Evolutionary conservation across 2,888 invertebrate species (phyloP).

Genomic region (Eristalis arbustorum): DNA sequence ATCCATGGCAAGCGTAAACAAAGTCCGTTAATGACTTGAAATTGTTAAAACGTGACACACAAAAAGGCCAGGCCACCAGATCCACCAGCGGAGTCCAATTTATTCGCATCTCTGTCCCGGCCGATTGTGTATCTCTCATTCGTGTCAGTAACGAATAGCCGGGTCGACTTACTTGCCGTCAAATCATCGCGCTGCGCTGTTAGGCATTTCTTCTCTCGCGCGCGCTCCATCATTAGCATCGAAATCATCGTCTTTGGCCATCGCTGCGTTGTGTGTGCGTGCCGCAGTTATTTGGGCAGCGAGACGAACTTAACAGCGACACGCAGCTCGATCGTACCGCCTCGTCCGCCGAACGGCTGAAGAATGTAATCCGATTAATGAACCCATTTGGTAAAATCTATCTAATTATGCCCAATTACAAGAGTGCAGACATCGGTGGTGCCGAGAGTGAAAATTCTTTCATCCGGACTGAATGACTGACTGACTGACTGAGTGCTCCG

Average conservation of each 20-base stretch:
- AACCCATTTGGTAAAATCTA: constrained; percentile 48
- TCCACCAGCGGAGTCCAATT: constrained; percentile 1
- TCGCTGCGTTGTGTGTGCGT: not conserved
- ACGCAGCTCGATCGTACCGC: not conserved
- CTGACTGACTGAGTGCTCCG: not conserved
- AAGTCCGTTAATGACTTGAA: constrained; percentile 45
- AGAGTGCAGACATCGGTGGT: constrained; percentile 31
- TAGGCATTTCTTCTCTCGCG: not conserved
- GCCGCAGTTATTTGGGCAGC: not conserved
- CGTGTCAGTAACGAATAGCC: not conserved
- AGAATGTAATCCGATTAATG: constrained; percentile 46
- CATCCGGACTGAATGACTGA: not conserved
- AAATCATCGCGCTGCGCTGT: not conserved
- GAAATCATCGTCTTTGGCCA: constrained; percentile 30
- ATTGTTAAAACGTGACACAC: constrained; percentile 54
- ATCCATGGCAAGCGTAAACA: constrained; percentile 22
- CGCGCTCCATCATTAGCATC: constrained; percentile 43
- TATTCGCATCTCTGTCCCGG: constrained; percentile 12
- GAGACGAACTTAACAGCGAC: constrained; percentile 4
- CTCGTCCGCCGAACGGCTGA: not conserved
- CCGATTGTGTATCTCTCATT: not conserved
- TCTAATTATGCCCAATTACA: constrained; percentile 60
- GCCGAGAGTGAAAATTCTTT: not conserved
- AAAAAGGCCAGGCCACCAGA: constrained; percentile 23
- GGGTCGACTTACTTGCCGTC: not conserved